Base-by-base conservation (phyloP, 2,113 vertebrate species). In the Chaenocephalus aceratus region DNA sequence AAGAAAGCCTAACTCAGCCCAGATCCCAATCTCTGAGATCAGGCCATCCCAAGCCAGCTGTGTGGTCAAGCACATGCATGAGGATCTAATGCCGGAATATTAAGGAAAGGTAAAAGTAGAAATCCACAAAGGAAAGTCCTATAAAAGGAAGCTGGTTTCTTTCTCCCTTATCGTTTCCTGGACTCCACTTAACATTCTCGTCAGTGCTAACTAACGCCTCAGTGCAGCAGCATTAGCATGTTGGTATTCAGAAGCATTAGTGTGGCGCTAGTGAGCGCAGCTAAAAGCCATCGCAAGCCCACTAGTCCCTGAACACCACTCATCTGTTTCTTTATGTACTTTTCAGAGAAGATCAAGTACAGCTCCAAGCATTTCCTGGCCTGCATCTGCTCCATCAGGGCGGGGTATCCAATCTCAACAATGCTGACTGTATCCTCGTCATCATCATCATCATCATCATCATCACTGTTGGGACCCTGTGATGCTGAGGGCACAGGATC, bases 331-430 rank as follows among this genome's bases (percentile, higher is more conserved):
- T 52, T 75, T 26, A 90, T 52, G 79, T 80, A 71, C 16, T 67
- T 91, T 45, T 92, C 92, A 8, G 89, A 88, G 75, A 88, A 88
- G 57, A 68, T 82, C 51, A 95, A 83, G 80, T 94, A 96, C 26
- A 88, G 76, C 68, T 94, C 92, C 8, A 93, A 34, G 18, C 95
- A 95, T 56, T 74, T 94, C 14, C 86, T 89, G 10, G 84, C 88
- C 76, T 94, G 94, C 66, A 95, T 15, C 85, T 95, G 94, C 21
- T 91, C 71, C 1, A 95, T 94, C 72, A 96, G 86, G 2, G 88
- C 93, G 0, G 94, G 95, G 66, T 95, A 95, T 44, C 94, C 94
- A 1, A 95, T 94, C 77, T 95, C 95, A 75, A 91, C 59, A 54
- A 95, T 93, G 85, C 93, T 93, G 46, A 95, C 94, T 2, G 90